phyloP scores from a whole-genome alignment of 2,797 vertebrate species.

The Peromyscus eremicus region DNA sequence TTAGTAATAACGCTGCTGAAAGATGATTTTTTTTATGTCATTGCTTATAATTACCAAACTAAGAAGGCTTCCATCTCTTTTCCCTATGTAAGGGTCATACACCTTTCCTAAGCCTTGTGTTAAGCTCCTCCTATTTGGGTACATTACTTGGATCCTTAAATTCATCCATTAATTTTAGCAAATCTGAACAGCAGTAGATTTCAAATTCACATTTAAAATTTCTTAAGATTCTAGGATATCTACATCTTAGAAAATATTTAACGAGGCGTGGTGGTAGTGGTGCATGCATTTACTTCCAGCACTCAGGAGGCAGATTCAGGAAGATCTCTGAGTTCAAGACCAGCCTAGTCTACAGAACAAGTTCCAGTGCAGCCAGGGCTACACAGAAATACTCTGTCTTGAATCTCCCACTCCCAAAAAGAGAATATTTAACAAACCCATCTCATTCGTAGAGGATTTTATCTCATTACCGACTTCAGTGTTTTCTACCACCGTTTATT shows the following conservation, averaged over 20 bases:
- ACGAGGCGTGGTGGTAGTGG: neutral
- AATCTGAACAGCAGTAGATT: neutral
- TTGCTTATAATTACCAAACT: neutral
- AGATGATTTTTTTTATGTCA: neutral
- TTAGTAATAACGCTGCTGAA: neutral
- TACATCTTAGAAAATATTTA: neutral
- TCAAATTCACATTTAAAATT: neutral
- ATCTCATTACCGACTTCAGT: neutral
- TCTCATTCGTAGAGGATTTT: neutral
- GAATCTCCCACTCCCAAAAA: neutral
- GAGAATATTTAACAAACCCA: slow-evolving; percentile 38
- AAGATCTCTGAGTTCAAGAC: neutral
- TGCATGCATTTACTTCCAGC: neutral
- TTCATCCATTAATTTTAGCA: neutral
- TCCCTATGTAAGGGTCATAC: neutral
- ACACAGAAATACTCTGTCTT: neutral
- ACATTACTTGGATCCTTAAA: neutral
- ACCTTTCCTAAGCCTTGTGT: neutral
- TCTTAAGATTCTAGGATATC: neutral
- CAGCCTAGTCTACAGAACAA: neutral
- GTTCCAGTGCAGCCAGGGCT: neutral
- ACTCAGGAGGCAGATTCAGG: neutral
- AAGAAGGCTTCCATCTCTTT: neutral
- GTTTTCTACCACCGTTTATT: neutral
- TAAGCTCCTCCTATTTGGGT: neutral